phyloP scores from a whole-genome alignment of 2,797 vertebrate species.

The Mormyrops attenuatus region DNA sequence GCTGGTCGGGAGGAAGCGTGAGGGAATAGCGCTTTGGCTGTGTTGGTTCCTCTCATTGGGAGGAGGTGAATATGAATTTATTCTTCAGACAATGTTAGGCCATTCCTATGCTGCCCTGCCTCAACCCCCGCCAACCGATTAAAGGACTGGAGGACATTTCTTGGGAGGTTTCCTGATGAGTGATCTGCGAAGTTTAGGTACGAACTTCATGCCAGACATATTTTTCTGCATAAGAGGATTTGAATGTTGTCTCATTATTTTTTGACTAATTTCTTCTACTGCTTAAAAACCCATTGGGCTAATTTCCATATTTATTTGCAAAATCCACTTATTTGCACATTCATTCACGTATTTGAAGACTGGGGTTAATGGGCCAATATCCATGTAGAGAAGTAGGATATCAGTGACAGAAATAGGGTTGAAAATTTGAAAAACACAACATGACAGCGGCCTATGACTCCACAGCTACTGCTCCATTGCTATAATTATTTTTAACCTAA shows the following conservation, averaged over 20 bases:
- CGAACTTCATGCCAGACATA: not conserved
- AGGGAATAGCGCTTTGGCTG: not conserved
- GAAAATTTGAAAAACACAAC: not conserved
- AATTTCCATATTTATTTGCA: not conserved
- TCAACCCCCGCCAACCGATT: conserved; percentile 24
- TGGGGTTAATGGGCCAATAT: not conserved
- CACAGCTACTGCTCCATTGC: not conserved
- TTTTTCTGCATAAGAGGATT: not conserved
- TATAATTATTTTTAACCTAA: not conserved
- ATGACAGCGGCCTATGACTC: not conserved
- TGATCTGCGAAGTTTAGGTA: conserved; percentile 45
- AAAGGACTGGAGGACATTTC: conserved; percentile 21
- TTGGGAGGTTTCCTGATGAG: not conserved
- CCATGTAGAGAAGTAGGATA: not conserved
- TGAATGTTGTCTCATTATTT: not conserved
- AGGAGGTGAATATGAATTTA: conserved; percentile 36
- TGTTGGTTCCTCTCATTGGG: conserved; percentile 27
- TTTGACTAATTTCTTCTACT: not conserved
- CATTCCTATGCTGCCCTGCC: conserved; percentile 30
- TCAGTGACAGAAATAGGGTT: not conserved
- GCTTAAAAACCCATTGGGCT: not conserved
- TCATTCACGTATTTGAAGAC: not conserved
- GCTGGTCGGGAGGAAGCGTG: not conserved
- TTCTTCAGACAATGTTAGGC: conserved; percentile 35
- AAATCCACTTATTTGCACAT: not conserved